Percentiles rank a stretch among this genome's conserved stretches.
phyloP scores from a whole-genome alignment of 2,797 vertebrate species.

The Dermochelys coriacea region DNA sequence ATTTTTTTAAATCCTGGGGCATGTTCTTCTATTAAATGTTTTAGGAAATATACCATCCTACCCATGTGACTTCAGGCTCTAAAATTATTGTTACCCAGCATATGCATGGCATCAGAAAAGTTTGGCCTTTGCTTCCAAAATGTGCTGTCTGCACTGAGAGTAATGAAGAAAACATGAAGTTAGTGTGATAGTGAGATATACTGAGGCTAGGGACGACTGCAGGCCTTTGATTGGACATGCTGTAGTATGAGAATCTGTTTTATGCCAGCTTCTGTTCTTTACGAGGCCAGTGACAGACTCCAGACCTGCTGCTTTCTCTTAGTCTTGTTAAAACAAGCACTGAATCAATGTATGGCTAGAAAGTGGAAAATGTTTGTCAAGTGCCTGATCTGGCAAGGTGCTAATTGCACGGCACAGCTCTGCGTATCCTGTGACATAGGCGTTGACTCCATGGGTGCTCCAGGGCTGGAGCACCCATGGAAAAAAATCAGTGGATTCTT shows the following conservation, averaged over 20 bases:
- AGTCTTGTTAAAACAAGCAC: neutral
- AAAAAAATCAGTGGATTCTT: too few relatives aligned
- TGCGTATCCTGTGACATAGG: neutral
- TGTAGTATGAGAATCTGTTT: neutral
- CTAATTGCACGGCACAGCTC: neutral
- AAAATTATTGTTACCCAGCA: neutral
- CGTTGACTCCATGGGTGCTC: too few relatives aligned
- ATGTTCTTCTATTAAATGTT: neutral
- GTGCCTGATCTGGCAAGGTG: neutral
- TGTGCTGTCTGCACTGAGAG: slow-evolving; percentile 1
- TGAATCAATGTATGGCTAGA: neutral
- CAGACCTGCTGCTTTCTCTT: neutral
- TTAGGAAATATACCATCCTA: neutral
- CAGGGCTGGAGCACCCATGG: too few relatives aligned
- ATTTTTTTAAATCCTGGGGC: neutral
- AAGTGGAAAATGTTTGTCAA: neutral
- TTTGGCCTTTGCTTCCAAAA: neutral
- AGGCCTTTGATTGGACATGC: fast-evolving
- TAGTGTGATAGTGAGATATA: neutral
- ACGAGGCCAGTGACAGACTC: neutral
- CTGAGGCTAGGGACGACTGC: neutral
- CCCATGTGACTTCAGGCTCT: neutral
- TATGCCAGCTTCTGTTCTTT: neutral
- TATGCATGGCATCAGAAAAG: neutral
- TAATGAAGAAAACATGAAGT: neutral